Evolutionary conservation across 2,797 vertebrate genomes (phyloP).

Genomic region (Acanthurus tractus): DNA sequence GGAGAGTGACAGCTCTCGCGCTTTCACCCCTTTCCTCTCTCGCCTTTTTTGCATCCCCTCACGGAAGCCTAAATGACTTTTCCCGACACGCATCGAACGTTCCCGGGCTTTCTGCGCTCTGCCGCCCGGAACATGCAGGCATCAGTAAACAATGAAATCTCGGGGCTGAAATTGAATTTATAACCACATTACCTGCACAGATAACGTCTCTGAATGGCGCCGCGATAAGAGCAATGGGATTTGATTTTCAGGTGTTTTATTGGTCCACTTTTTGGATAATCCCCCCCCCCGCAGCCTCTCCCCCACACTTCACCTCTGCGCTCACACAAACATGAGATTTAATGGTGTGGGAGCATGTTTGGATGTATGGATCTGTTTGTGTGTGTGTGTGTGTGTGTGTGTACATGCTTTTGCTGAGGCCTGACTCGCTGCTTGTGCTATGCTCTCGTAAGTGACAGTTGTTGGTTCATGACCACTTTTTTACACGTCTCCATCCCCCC

Average conservation of each 20-base stretch:
- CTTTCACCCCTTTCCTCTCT: constrained; percentile 30
- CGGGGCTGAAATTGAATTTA: constrained; percentile 96
- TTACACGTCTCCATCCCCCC: constrained; percentile 60
- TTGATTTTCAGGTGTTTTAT: constrained; percentile 89
- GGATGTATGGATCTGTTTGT: constrained; percentile 28
- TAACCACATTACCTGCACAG: constrained; percentile 95
- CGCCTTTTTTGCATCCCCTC: constrained; percentile 80
- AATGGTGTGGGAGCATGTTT: constrained; percentile 54
- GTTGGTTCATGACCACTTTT: constrained; percentile 84
- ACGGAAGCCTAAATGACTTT: constrained; percentile 84
- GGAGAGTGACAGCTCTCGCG: constrained; percentile 77
- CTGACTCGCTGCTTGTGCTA: constrained; percentile 23
- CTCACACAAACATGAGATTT: constrained; percentile 66
- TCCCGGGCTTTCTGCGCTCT: constrained; percentile 75
- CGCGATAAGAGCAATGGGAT: constrained; percentile 97
- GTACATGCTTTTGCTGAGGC: constrained; percentile 33
- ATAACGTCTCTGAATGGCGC: constrained; percentile 95
- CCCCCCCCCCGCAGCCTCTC: constrained; percentile 25
- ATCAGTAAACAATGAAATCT: constrained; percentile 96
- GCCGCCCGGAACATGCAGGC: constrained; percentile 80
- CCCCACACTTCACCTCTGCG: constrained; percentile 49
- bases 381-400: constrained; percentile 13
- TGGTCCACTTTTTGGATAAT: constrained; percentile 80
- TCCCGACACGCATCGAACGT: constrained; percentile 85
- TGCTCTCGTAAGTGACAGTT: constrained; percentile 89